Conservation (phyloP, 2,888 invertebrate genomes). For the Hoplodrina ambigua region DNA sequence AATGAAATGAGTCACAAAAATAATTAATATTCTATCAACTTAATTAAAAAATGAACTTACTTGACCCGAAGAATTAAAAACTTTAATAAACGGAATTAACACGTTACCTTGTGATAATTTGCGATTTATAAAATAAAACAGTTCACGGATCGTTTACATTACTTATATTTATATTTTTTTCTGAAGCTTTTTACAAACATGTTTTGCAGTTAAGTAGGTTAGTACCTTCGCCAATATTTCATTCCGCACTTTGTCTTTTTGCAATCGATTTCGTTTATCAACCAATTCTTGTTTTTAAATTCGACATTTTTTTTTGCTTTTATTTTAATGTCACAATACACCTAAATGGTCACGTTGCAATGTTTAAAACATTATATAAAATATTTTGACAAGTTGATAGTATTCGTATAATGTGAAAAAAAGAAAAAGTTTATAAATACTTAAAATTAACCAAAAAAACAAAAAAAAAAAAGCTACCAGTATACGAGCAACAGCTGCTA, state of each 20-base stretch:
- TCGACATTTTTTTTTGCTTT: too few species aligned
- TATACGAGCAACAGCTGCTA: background rate
- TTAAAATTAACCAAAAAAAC: too few species aligned
- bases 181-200: background rate
- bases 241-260: background rate
- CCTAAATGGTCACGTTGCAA: too few species aligned
- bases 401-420: too few species aligned
- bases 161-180: background rate
- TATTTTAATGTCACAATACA: too few species aligned
- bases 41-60: constrained; percentile 9
- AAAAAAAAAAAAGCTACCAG: background rate
- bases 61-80: constrained; percentile 12
- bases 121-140: background rate
- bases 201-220: background rate
- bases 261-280: background rate
- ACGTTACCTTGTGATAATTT: background rate
- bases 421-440: too few species aligned
- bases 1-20: constrained; percentile 31
- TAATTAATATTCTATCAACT: constrained; percentile 4
- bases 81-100: background rate
- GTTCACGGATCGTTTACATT: background rate
- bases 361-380: too few species aligned
- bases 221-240: background rate
- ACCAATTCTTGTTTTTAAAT: too few species aligned
- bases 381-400: too few species aligned